phyloP scores from a whole-genome alignment of 53 echinoderm and acorn worm species.

The Hippasteria phrygiana region DNA sequence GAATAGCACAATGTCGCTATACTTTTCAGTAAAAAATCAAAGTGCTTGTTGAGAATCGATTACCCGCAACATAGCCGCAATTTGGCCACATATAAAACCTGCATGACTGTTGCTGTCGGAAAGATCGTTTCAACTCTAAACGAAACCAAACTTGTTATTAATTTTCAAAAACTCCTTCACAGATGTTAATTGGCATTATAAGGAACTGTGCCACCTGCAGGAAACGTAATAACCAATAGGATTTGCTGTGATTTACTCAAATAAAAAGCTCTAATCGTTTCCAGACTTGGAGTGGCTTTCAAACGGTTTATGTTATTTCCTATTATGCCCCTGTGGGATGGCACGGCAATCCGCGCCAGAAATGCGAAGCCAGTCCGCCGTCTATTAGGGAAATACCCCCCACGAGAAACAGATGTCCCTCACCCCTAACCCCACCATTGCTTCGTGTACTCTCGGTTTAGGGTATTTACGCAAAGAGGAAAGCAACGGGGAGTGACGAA shows the following conservation, averaged over 20 bases:
- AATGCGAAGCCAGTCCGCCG: not conserved
- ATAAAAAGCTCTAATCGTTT: not conserved
- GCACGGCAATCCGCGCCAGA: not conserved
- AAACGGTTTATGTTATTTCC: conserved; percentile 11
- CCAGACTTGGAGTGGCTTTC: not conserved
- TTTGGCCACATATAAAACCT: too few relatives aligned
- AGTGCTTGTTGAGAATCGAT: too few relatives aligned
- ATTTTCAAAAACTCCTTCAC: too few relatives aligned
- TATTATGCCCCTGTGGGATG: not conserved
- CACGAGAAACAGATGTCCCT: not conserved
- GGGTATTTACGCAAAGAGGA: not conserved
- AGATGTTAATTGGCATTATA: too few relatives aligned
- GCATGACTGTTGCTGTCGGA: too few relatives aligned
- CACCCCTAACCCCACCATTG: not conserved
- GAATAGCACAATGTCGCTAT: too few relatives aligned
- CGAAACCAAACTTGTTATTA: too few relatives aligned
- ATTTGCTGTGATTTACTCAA: not conserved
- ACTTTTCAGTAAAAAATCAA: too few relatives aligned
- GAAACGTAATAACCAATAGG: not conserved
- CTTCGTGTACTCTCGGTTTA: not conserved
- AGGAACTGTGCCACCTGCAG: not conserved
- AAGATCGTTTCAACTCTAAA: too few relatives aligned
- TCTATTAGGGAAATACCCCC: not conserved
- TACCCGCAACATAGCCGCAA: too few relatives aligned
- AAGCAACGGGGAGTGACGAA: not conserved